phyloP scores from a whole-genome alignment of 2,113 vertebrate genomes.

The Urocitellus parryii region DNA sequence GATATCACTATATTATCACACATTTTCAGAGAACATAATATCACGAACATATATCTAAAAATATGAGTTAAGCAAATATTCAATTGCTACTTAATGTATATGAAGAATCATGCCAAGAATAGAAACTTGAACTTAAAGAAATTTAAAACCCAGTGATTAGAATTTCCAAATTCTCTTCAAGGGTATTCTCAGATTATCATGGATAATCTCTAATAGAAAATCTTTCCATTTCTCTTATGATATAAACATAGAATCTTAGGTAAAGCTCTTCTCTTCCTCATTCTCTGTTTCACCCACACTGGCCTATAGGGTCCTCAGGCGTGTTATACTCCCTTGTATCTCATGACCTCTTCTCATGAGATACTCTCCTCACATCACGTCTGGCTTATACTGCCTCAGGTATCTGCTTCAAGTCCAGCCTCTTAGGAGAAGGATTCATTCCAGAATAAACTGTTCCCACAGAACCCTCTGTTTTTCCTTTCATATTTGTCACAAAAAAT shows the following conservation, averaged over 20 bases:
- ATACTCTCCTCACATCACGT: not conserved
- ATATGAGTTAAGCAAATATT: conserved; percentile 8
- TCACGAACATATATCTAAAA: not conserved
- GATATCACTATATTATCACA: not conserved
- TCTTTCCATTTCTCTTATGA: not conserved
- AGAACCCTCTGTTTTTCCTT: not conserved
- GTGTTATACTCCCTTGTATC: not conserved
- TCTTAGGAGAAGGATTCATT: not conserved
- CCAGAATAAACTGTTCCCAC: not conserved
- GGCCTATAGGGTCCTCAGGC: not conserved
- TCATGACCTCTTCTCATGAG: not conserved
- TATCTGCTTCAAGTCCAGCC: not conserved
- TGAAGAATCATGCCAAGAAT: not conserved
- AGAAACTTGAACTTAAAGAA: not conserved
- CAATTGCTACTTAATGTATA: not conserved
- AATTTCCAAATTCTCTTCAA: conserved; percentile 14
- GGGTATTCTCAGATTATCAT: not conserved
- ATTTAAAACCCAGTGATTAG: not conserved
- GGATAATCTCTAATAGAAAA: too few relatives aligned
- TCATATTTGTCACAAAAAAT: not conserved
- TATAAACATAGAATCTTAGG: not conserved
- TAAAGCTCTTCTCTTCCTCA: not conserved
- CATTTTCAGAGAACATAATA: not conserved
- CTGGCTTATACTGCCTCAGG: not conserved
- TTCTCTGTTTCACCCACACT: not conserved